Evolutionary conservation across 1,140 invertebrate species (phyloP), one percentile per base, ranked within the genome.

Genomic region (Aphidius ervi): DNA sequence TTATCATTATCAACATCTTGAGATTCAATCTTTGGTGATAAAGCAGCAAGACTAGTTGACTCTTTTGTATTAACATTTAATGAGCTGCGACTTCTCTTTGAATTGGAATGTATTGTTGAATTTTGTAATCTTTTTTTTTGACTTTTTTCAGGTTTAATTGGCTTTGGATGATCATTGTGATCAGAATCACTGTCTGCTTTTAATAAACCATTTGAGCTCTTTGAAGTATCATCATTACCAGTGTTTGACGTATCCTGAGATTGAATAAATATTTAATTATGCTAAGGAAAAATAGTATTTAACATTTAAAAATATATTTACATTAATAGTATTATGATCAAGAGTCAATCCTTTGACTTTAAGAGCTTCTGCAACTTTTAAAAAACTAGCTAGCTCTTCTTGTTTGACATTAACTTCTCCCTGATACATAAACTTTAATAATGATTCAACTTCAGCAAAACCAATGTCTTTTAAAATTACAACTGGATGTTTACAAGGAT

Each of bases 351-450:
- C 90, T 83, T 92, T 92, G 67, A 93, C 87, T 82, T 91, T 88
- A 69, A 93, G 83, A 68, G 88, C 87, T 82, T 93, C 89, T 64
- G 91, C 91, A 69, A 90, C 89, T 82, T 90, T 92, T 70, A 93
- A 85, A 76, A 93, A 91, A 60, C 86, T 86, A 61, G 87, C 84
- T 73, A 93, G 83, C 68, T 92, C 89, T 73, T 92, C 88, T 80
- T 92, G 88, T 69, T 86, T 88, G 68, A 93, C 88, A 81, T 91
- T 91, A 54, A 92, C 90, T 82, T 92, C 89, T 65, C 91, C 91
- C 80, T 88, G 86, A 74, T 93, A 93, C 87, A 93, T 92, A 77
- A 93, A 93, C 71, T 89, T 87, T 68, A 93, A 83, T 68, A 93
- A 83, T 76, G 90, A 87, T 77, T 85, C 86, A 68, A 93, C 77